A percentile compares a stretch with the other conserved stretches of the same genome.
Evolutionary conservation across 1,140 invertebrate species (phyloP).

Genomic region (Drosophila micromelanica): DNA sequence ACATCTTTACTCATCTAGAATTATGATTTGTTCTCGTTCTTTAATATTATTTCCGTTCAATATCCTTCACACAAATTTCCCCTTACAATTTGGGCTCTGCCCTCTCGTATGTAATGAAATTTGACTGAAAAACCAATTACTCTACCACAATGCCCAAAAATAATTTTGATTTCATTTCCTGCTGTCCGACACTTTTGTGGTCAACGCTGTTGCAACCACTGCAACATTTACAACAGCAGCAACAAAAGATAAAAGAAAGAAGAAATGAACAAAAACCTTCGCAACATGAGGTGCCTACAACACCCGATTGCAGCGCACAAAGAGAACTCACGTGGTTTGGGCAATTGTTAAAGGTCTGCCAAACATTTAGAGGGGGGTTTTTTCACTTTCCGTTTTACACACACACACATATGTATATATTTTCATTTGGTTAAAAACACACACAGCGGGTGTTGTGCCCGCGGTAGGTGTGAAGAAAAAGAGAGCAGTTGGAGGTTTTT

Average conservation of each 20-base stretch:
- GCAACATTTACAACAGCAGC: constrained; percentile 41
- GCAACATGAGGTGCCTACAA: constrained; percentile 21
- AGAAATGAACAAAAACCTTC: constrained; percentile 41
- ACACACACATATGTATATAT: background rate
- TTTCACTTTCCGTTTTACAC: constrained; percentile 60
- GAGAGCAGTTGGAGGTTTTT: background rate
- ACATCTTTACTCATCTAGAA: background rate
- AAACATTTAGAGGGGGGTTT: constrained; percentile 49
- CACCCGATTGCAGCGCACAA: constrained; percentile 26
- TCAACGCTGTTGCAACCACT: constrained; percentile 53
- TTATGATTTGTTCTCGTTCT: background rate
- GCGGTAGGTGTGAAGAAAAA: constrained; percentile 56
- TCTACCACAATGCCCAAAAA: constrained; percentile 73
- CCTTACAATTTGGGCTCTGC: background rate
- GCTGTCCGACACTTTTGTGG: constrained; percentile 65
- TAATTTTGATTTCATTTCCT: constrained; percentile 74
- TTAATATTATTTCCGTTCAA: constrained; percentile 29
- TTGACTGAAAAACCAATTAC: constrained; percentile 73
- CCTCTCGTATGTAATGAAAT: constrained; percentile 37
- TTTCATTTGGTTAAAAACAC: constrained; percentile 14
- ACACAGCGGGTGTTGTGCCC: constrained; percentile 43
- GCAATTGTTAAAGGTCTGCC: constrained; percentile 70
- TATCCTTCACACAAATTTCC: constrained; percentile 1
- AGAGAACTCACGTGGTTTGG: constrained; percentile 60
- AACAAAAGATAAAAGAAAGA: constrained; percentile 22